Conservation (phyloP, 2,888 invertebrate genomes). For the Teleiodes luculella region DNA sequence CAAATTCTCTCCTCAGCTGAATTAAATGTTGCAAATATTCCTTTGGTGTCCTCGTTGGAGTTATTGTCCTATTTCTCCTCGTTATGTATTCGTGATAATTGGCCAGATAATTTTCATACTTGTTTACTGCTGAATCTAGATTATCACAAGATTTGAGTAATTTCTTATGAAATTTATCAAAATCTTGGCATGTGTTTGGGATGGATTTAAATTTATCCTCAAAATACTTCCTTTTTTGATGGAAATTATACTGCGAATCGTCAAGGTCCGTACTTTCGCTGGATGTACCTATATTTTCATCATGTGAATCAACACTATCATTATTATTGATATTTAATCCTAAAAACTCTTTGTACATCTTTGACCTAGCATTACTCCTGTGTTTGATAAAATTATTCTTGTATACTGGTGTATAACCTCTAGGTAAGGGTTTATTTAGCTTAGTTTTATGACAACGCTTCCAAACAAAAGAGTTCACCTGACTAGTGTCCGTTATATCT, state of each 20-base stretch:
- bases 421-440: slow-evolving; percentile 21
- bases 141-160: slow-evolving; percentile 52
- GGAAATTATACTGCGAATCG: slow-evolving; percentile 28
- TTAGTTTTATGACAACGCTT: slow-evolving; percentile 28
- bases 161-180: slow-evolving; percentile 45
- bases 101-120: slow-evolving; percentile 51
- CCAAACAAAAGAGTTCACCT: slow-evolving; percentile 55
- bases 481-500: slow-evolving; percentile 50
- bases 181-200: slow-evolving; percentile 26
- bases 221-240: slow-evolving; percentile 30
- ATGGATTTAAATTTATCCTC: slow-evolving; percentile 32
- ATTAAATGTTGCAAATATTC: slow-evolving; percentile 79
- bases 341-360: slow-evolving; percentile 44
- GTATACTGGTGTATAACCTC: slow-evolving; percentile 41
- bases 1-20: slow-evolving; percentile 73
- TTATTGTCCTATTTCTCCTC: slow-evolving; percentile 20
- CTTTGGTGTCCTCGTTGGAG: slow-evolving; percentile 60
- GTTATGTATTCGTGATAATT: slow-evolving; percentile 29
- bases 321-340: slow-evolving; percentile 32
- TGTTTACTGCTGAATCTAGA: slow-evolving; percentile 48
- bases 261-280: slow-evolving; percentile 32
- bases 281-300: slow-evolving; percentile 23
- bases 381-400: slow-evolving; percentile 37
- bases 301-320: slow-evolving; percentile 11
- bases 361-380: slow-evolving; percentile 37